Conservation (phyloP, 2,888 invertebrate genomes). For the Nebria brevicollis region DNA sequence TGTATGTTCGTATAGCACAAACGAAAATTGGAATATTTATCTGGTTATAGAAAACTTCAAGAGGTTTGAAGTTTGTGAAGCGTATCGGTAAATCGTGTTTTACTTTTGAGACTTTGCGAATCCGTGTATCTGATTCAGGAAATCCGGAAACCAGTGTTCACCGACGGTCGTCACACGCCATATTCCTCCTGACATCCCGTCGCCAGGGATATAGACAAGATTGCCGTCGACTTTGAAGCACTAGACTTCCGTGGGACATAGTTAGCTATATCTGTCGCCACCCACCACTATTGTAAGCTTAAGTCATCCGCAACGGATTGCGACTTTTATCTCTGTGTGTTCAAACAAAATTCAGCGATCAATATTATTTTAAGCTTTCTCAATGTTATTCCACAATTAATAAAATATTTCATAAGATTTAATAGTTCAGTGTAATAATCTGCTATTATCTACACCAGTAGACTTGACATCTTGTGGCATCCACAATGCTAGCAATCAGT, state of each 20-base stretch:
- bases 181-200: not conserved
- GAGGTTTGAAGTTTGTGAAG: not conserved
- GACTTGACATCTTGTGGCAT: not conserved
- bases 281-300: not conserved
- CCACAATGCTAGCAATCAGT: constrained; percentile 16
- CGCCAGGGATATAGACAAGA: not conserved
- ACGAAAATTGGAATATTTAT: not conserved
- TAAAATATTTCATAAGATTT: not conserved
- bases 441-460: not conserved
- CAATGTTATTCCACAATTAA: not conserved
- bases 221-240: not conserved
- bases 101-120: constrained; percentile 19
- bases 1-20: not conserved
- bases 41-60: not conserved
- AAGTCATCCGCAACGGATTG: not conserved
- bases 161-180: not conserved
- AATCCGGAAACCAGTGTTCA: constrained; percentile 17
- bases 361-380: not conserved
- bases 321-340: not conserved
- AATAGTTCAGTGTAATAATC: not conserved
- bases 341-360: not conserved
- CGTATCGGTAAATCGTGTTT: constrained; percentile 13
- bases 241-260: not conserved
- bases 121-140: constrained; percentile 16
- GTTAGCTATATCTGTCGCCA: not conserved